Percentiles rank a stretch among this genome's conserved stretches.
phyloP scores from a whole-genome alignment of 1,140 invertebrate species.

The Episyrphus balteatus region DNA sequence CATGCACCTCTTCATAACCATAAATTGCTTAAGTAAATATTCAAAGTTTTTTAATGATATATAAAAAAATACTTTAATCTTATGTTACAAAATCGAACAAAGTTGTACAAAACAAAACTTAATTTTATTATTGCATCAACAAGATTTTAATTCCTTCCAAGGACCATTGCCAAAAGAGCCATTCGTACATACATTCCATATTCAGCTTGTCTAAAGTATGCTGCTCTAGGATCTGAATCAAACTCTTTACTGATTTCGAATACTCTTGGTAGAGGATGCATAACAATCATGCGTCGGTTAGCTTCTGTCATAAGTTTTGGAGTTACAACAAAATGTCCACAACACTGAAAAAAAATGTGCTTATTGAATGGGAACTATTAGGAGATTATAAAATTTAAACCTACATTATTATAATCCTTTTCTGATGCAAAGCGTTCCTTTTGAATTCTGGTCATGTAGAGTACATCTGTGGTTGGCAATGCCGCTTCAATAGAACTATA shows the following conservation, averaged over 20 bases:
- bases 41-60: not conserved
- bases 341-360: slow-evolving; percentile 52
- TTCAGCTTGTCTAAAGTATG: slow-evolving; percentile 96
- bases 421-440: slow-evolving; percentile 77
- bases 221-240: slow-evolving; percentile 90
- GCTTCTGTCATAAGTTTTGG: slow-evolving; percentile 92
- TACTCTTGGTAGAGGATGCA: slow-evolving; percentile 93
- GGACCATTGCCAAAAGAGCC: slow-evolving; percentile 87
- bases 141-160: slow-evolving; percentile 41
- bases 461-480: slow-evolving; percentile 84
- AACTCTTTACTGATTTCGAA: slow-evolving; percentile 91
- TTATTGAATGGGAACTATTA: not conserved
- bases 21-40: no score
- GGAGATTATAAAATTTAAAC: slow-evolving; percentile 13
- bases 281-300: slow-evolving; percentile 87
- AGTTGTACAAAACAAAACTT: not conserved
- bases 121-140: not conserved
- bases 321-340: slow-evolving; percentile 80
- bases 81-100: not conserved
- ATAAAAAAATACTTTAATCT: not conserved
- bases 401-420: slow-evolving; percentile 69
- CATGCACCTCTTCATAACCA: no score
- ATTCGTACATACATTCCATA: slow-evolving; percentile 97
- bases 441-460: slow-evolving; percentile 98
- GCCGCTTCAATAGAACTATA: slow-evolving; percentile 67